Percentiles rank a stretch among this genome's conserved stretches.
Evolutionary conservation across 2,797 vertebrate species (phyloP).

Genomic region (Eulemur coronatus): DNA sequence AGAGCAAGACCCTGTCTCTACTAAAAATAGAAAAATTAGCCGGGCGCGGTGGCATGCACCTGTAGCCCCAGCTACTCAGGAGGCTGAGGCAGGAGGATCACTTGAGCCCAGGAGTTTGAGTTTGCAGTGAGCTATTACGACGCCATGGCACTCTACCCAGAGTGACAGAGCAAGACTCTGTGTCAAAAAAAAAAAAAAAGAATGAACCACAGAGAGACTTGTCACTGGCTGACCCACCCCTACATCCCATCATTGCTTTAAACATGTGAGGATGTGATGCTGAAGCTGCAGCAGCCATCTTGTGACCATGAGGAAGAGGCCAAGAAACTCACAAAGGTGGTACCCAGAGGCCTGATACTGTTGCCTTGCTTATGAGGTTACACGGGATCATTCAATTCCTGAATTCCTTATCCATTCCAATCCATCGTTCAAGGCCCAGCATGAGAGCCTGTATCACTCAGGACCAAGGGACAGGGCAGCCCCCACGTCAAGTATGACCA

Average conservation of each 20-base stretch:
- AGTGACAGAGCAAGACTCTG: no score
- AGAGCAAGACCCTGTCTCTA: no score
- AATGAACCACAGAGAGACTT: neutral
- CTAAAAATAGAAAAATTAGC: no score
- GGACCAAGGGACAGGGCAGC: neutral
- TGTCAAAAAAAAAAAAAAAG: no score
- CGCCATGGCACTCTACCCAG: no score
- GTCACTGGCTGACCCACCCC: fast-evolving
- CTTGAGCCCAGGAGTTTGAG: no score
- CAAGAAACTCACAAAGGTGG: neutral
- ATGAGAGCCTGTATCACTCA: neutral
- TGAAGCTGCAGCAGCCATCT: neutral
- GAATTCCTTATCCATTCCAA: neutral
- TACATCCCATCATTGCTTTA: neutral
- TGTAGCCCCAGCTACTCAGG: no score
- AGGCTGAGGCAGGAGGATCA: no score
- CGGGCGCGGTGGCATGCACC: no score
- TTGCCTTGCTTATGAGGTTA: no score
- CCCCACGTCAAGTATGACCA: neutral
- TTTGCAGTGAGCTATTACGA: no score
- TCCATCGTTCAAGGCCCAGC: neutral
- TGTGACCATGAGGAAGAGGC: neutral
- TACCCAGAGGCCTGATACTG: neutral
- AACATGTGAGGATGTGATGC: neutral
- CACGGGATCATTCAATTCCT: neutral